Evolutionary conservation across 2,797 vertebrate genomes (phyloP).

Genomic region (Coccyzus lansbergi): DNA sequence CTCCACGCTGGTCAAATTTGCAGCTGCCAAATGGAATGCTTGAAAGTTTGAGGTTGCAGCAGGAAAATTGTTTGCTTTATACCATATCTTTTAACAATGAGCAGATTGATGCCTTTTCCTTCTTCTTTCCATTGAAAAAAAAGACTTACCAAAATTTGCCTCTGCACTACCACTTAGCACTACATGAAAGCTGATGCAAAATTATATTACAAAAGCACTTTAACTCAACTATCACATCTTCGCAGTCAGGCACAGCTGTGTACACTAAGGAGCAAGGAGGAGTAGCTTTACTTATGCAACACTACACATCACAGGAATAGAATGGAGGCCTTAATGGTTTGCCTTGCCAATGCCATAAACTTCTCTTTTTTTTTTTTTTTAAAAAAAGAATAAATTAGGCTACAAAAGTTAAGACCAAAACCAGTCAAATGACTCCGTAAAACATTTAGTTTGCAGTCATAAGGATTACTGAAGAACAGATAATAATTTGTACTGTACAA

Average conservation of each 20-base stretch:
- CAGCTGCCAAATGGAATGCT: neutral
- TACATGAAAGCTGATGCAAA: neutral
- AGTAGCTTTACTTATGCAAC: neutral
- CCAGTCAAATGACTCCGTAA: neutral
- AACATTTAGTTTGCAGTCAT: neutral
- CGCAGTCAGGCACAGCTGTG: neutral
- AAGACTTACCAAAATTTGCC: neutral
- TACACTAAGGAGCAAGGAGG: accelerated
- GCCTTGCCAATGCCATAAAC: too few species aligned
- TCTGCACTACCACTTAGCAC: neutral
- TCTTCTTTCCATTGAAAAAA: neutral
- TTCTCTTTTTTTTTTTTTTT: too few species aligned
- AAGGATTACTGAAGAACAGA: neutral
- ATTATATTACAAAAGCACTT: neutral
- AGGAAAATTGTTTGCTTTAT: neutral
- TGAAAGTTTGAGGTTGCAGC: neutral
- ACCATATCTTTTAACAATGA: neutral
- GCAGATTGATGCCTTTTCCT: neutral
- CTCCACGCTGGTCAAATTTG: neutral
- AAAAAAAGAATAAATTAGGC: neutral
- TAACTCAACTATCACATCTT: neutral
- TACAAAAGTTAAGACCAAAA: neutral
- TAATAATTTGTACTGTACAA: neutral
- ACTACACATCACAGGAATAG: neutral
- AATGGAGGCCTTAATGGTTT: neutral